A percentile compares a stretch with the other conserved stretches of the same genome.
phyloP scores from a whole-genome alignment of 2,888 invertebrate species.

The Bugula neritina region DNA sequence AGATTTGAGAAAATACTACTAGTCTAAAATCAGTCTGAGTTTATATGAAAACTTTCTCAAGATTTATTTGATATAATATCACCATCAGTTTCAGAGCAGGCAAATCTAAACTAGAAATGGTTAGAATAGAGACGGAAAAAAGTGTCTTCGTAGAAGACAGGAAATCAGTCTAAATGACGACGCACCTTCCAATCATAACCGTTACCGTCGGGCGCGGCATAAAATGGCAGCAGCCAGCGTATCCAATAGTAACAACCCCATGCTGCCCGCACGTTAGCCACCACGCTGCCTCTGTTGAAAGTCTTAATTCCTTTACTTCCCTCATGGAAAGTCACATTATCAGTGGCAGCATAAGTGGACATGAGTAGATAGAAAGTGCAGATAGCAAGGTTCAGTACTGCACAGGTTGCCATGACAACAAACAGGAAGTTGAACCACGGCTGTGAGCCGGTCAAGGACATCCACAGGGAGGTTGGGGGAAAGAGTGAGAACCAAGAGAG shows the following conservation, averaged over 20 bases:
- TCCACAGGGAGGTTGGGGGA: neutral
- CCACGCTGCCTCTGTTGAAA: neutral
- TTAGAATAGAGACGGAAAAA: too few relatives aligned
- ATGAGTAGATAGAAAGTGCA: neutral
- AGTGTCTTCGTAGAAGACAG: too few relatives aligned
- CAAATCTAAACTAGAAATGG: too few relatives aligned
- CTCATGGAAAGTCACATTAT: conserved; percentile 20
- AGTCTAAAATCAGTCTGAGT: too few relatives aligned
- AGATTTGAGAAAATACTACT: too few relatives aligned
- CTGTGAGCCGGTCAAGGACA: neutral
- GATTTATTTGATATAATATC: too few relatives aligned
- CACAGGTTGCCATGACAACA: neutral
- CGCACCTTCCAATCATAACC: conserved; percentile 12
- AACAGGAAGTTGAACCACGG: conserved; percentile 21
- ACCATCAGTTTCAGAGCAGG: too few relatives aligned
- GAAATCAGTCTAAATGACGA: neutral
- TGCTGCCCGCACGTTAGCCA: conserved; percentile 19
- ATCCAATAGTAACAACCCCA: conserved; percentile 23
- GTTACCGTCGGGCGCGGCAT: conserved; percentile 6
- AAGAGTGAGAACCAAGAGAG: neutral
- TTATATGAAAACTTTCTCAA: too few relatives aligned
- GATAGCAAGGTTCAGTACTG: neutral
- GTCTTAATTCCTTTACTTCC: neutral
- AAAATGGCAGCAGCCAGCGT: conserved; percentile 19
- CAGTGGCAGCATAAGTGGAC: conserved; percentile 5